Evolutionary conservation across 2,888 invertebrate genomes (phyloP).

Genomic region (Polymixis lichenea): DNA sequence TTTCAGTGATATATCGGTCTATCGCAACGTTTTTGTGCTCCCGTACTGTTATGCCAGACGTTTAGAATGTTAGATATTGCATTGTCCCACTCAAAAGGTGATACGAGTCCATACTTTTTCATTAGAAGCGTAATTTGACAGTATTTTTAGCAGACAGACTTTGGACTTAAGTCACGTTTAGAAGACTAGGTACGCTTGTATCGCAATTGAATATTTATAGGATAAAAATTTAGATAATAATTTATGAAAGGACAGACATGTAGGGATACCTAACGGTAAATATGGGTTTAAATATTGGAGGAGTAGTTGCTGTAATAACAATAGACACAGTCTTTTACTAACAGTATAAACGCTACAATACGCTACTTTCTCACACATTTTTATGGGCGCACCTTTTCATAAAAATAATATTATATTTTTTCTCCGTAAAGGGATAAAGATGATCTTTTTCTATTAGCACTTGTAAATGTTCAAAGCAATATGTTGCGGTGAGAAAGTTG

Average conservation of each 20-base stretch:
- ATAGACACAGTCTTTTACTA: constrained; percentile 36
- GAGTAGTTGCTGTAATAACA: constrained; percentile 18
- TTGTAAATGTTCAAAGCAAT: constrained; percentile 67
- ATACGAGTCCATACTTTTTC: constrained; percentile 21
- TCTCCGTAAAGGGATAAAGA: constrained; percentile 56
- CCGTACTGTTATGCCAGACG: constrained; percentile 71
- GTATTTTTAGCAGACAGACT: constrained; percentile 10
- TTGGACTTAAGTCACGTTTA: neutral
- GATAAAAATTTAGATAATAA: constrained; percentile 1
- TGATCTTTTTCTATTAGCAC: constrained; percentile 65
- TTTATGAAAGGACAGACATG: neutral
- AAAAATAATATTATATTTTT: constrained; percentile 59
- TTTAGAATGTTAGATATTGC: constrained; percentile 74
- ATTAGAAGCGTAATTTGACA: constrained; percentile 25
- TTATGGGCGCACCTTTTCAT: constrained; percentile 60
- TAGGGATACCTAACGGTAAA: neutral
- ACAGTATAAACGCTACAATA: constrained; percentile 39
- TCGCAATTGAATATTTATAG: neutral
- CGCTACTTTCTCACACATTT: constrained; percentile 51
- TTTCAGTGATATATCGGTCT: constrained; percentile 84
- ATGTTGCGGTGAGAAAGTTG: constrained; percentile 61
- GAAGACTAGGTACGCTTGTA: constrained; percentile 1
- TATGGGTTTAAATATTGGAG: constrained; percentile 10
- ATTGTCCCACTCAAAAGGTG: constrained; percentile 46
- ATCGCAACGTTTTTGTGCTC: constrained; percentile 82